Evolutionary conservation across 2,113 vertebrate species (phyloP).

Genomic region (Charina bottae): DNA sequence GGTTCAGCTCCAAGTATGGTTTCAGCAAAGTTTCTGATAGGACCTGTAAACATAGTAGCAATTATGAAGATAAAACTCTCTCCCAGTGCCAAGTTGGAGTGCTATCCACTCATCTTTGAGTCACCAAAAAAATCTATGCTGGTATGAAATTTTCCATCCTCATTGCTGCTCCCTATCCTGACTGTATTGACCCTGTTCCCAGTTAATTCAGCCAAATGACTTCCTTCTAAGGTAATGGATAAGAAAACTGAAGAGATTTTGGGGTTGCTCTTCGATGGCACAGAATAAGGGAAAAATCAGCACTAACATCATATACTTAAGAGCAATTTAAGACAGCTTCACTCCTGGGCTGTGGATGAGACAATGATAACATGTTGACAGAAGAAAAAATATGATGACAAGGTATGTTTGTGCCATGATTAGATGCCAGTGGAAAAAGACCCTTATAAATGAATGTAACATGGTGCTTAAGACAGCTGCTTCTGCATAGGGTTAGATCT

Average conservation of each 20-base stretch:
- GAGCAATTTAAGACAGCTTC: neutral
- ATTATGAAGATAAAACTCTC: neutral
- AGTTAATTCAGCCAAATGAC: neutral
- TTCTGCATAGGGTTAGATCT: neutral
- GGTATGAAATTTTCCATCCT: neutral
- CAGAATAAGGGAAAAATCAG: neutral
- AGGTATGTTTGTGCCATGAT: neutral
- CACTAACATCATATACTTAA: neutral
- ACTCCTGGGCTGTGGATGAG: neutral
- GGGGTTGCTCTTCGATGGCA: neutral
- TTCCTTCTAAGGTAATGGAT: neutral
- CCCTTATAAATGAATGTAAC: neutral
- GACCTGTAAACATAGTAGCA: conserved; percentile 51
- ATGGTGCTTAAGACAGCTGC: neutral
- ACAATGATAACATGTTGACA: neutral
- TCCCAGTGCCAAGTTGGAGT: neutral
- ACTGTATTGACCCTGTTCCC: neutral
- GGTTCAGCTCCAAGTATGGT: conserved; percentile 50
- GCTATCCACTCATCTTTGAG: neutral
- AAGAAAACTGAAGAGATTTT: neutral
- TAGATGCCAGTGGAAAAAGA: neutral
- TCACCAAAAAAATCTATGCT: neutral
- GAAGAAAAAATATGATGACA: neutral
- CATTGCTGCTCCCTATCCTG: neutral
- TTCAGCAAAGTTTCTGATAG: conserved; percentile 71